Evolutionary conservation across 2,888 invertebrate genomes (phyloP), one percentile per base, ranked within the genome.

Genomic region (Stenichneumon culpator): DNA sequence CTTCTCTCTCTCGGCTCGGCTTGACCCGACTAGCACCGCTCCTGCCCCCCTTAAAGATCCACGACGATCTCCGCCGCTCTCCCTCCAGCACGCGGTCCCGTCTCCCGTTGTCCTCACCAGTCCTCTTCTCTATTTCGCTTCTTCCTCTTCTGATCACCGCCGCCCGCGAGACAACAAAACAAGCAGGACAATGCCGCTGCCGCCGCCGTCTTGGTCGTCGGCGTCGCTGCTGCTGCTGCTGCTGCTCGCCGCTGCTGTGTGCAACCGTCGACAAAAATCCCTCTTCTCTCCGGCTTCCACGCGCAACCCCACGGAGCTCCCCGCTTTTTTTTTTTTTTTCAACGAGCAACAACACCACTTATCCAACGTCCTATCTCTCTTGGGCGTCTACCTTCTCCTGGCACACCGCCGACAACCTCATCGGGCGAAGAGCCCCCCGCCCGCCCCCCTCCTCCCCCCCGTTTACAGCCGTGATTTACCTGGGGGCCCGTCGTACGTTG

Each of bases 131-230:
- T 60, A 25, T 60, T 63, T n/a, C 32, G 60, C 79, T 52, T 72
- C 79, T 44, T 70, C 82, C 73, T 86, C 73, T 67, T 72, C 74
- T 79, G 82, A 85, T 87, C 85, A 83, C 73, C 82, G 80, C 80
- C 82, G 86, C 83, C 79, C 87, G 86, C 87, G 88, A 89, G 87
- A 88, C 90, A 91, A 90, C 89, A 89, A 90, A 91, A 91, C 89
- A 88, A 89, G 88, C 88, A 87, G 88, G 87, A 90, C 89, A 89
- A 90, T 87, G 87, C 78, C 63, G 80, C 81, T 39, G 80, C 81
- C 11, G 39, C 39, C 39, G 39, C 39, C 72, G 83, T 74, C 73
- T 84, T 80, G 60, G 68, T 75, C 84, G 77, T 80, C 80, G 77
- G 80, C 67, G 81, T 83, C 63, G 79, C 83, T 84, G 82, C 85